phyloP scores from a whole-genome alignment of 1,140 invertebrate species.

The Ostrea edulis region DNA sequence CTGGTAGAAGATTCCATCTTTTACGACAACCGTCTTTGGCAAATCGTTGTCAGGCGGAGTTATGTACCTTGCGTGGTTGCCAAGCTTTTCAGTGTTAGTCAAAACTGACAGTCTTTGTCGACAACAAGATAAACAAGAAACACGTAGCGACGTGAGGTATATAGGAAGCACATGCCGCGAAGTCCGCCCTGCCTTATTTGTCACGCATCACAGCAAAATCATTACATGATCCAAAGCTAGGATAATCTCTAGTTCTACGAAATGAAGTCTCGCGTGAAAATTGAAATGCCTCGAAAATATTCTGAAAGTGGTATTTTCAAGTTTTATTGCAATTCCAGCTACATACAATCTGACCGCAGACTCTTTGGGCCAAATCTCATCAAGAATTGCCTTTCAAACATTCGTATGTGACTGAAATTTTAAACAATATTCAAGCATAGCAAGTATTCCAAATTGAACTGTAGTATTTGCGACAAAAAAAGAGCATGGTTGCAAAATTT shows the following conservation, averaged over 20 bases:
- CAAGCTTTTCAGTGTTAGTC: slow-evolving; percentile 26
- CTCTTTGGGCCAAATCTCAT: not conserved
- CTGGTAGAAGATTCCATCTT: not conserved
- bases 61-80: not conserved
- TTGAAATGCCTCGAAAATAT: not conserved
- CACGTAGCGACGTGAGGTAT: not conserved
- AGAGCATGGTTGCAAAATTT: too few relatives aligned
- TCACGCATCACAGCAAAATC: slow-evolving; percentile 1
- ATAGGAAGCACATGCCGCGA: slow-evolving; percentile 17
- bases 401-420: not conserved
- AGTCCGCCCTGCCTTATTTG: slow-evolving; percentile 13
- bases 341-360: too few relatives aligned
- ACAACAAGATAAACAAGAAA: slow-evolving; percentile 22
- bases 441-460: too few relatives aligned
- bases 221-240: not conserved
- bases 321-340: too few relatives aligned
- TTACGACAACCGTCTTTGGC: slow-evolving; percentile 34
- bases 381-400: not conserved
- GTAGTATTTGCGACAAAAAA: too few relatives aligned
- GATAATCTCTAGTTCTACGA: not conserved
- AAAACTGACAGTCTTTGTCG: slow-evolving; percentile 27
- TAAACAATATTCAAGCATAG: too few relatives aligned
- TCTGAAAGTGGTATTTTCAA: too few relatives aligned
- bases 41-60: not conserved
- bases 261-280: not conserved